Percentiles rank a stretch among this genome's conserved stretches.
Conservation (phyloP, 2,888 invertebrate genomes). For the Scaptomyza parva region DNA sequence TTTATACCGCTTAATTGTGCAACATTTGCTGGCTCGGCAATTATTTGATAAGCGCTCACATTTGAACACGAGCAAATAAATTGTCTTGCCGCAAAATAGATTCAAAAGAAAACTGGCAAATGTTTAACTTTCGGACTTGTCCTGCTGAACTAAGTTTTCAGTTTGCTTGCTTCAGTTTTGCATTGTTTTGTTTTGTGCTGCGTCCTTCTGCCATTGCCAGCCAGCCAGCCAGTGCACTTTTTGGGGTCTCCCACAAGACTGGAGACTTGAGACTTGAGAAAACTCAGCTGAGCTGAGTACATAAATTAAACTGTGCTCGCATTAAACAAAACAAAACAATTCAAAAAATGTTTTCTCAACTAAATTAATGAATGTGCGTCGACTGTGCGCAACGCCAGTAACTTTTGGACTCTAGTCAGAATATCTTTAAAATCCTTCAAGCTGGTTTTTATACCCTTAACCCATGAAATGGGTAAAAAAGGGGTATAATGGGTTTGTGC, state of each 20-base stretch:
- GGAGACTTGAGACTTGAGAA: constrained; percentile 50
- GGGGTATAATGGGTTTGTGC: too few relatives aligned
- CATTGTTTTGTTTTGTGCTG: constrained; percentile 5
- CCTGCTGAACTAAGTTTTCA: constrained; percentile 6
- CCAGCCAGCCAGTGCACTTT: constrained; percentile 22
- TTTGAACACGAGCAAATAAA: constrained; percentile 68
- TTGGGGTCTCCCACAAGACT: constrained; percentile 44
- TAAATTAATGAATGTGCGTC: constrained; percentile 77
- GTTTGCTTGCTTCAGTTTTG: constrained; percentile 18
- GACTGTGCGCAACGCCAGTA: constrained; percentile 16
- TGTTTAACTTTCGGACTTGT: constrained; percentile 46
- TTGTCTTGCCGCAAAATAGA: constrained; percentile 75
- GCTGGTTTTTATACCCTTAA: too few relatives aligned
- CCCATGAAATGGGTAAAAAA: too few relatives aligned
- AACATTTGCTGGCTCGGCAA: constrained; percentile 82
- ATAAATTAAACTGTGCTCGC: constrained; percentile 73
- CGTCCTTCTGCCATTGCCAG: background rate
- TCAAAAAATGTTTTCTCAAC: constrained; percentile 68
- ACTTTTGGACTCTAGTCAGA: background rate
- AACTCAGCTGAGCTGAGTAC: constrained; percentile 61
- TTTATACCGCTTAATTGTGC: constrained; percentile 83
- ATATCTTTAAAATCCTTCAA: constrained; percentile 7
- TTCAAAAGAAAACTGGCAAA: constrained; percentile 69
- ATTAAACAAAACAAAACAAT: constrained; percentile 74
- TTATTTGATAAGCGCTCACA: constrained; percentile 84